Conservation (phyloP, 2,888 invertebrate species). For the Leptogaster cylindrica region DNA sequence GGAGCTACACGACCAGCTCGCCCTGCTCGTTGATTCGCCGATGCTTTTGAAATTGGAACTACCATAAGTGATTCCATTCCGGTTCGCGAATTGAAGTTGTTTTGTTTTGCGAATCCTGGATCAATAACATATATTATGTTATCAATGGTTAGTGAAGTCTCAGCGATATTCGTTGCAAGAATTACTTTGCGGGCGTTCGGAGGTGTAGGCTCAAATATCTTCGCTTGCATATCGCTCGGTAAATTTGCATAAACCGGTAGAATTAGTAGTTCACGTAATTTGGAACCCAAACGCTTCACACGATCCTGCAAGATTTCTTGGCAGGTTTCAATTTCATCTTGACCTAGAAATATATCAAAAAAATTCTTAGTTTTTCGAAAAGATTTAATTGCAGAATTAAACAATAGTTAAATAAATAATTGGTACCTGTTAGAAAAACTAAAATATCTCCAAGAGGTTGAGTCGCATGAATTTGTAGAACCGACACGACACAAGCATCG, state of each 20-base stretch:
- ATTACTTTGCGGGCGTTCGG: conserved; percentile 96
- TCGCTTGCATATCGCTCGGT: conserved; percentile 98
- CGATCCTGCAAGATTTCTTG: conserved; percentile 89
- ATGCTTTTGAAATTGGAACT: conserved; percentile 97
- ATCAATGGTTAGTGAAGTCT: conserved; percentile 98
- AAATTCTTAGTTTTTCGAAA: not conserved
- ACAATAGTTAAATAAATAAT: no score
- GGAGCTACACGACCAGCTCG: conserved; percentile 94
- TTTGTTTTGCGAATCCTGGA: conserved; percentile 99
- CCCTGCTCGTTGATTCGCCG: conserved; percentile 97
- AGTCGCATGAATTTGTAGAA: conserved; percentile 97
- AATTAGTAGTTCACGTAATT: conserved; percentile 89
- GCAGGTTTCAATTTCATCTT: conserved; percentile 90
- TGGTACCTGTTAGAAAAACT: conserved; percentile 91
- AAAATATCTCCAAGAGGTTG: conserved; percentile 95
- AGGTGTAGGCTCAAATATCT: conserved; percentile 98
- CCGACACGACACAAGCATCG: conserved; percentile 96
- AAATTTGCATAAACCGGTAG: conserved; percentile 97
- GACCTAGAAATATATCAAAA: conserved; percentile 54
- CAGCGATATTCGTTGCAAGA: conserved; percentile 98
- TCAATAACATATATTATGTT: conserved; percentile 99
- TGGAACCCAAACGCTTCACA: conserved; percentile 88
- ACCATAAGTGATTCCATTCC: conserved; percentile 99
- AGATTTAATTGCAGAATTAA: no score
- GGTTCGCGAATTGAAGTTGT: conserved; percentile 96